phyloP scores from a whole-genome alignment of 2,113 vertebrate genomes.

The Thunnus thynnus region DNA sequence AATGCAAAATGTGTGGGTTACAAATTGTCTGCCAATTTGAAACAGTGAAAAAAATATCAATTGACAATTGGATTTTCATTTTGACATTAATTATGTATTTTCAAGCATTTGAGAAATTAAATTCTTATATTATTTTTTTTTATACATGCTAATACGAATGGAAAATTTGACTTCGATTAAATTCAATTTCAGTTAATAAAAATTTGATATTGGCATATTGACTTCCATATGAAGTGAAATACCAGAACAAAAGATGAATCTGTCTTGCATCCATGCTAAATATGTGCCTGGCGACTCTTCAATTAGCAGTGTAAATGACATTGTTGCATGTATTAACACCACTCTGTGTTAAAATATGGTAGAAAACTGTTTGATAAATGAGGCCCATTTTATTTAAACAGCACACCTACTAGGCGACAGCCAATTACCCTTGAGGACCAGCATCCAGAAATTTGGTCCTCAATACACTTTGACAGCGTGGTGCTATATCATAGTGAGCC shows the following conservation, averaged over 20 bases:
- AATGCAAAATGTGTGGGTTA: neutral
- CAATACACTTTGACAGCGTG: conserved; percentile 69
- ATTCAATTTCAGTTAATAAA: neutral
- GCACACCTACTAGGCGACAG: conserved; percentile 75
- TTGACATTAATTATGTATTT: neutral
- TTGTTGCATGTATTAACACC: conserved; percentile 45
- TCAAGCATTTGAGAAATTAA: too few relatives aligned
- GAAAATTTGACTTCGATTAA: neutral
- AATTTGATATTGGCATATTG: conserved; percentile 2
- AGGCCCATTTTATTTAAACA: conserved; percentile 75
- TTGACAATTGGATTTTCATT: neutral
- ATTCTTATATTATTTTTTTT: neutral
- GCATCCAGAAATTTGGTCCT: conserved; percentile 57
- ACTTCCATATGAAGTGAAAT: conserved; percentile 12
- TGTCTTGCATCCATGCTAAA: conserved; percentile 13
- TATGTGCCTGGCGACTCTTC: conserved; percentile 24
- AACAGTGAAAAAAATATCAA: neutral
- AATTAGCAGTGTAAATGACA: conserved; percentile 48
- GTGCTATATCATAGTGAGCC: conserved; percentile 77
- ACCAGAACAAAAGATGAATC: conserved; percentile 16
- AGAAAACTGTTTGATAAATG: conserved; percentile 73
- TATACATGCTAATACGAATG: neutral
- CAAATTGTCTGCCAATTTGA: neutral
- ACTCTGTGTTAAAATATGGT: conserved; percentile 42
- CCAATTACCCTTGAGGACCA: conserved; percentile 73